These are phyloP conservation scores for Dendrocopos noguchii DNA, from an alignment of 2,113 vertebrate genomes.

Conservation along the genomic window DNA sequence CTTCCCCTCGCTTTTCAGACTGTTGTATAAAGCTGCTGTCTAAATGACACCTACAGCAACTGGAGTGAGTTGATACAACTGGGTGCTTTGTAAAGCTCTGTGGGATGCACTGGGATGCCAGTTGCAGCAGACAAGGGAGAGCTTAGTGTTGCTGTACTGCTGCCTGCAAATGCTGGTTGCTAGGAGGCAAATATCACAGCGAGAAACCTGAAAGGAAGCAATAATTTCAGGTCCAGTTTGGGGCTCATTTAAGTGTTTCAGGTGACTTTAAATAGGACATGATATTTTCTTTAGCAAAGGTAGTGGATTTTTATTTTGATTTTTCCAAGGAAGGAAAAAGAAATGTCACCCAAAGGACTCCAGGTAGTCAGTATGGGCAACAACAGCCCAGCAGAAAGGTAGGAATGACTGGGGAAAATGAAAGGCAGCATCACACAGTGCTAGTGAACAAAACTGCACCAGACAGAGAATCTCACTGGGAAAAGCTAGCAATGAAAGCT, in stretches of 20 bases:
- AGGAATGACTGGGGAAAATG: neutral
- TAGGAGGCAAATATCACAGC: conserved; percentile 13
- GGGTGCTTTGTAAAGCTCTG: conserved; percentile 7
- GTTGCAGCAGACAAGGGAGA: neutral
- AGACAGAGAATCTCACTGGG: neutral
- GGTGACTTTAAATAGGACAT: neutral
- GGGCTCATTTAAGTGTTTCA: neutral
- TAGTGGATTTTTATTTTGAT: neutral
- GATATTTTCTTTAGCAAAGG: neutral
- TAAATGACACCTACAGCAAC: neutral
- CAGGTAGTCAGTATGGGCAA: neutral
- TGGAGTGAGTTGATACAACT: neutral
- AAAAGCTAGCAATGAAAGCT: neutral
- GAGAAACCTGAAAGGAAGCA: conserved; percentile 20
- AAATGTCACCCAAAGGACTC: neutral
- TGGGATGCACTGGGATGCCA: neutral
- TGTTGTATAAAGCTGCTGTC: neutral
- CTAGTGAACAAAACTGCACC: neutral
- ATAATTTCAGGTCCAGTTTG: conserved; percentile 2
- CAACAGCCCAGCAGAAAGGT: neutral
- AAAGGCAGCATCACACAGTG: neutral
- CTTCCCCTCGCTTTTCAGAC: neutral
- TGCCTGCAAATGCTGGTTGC: conserved; percentile 6
- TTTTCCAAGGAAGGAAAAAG: neutral
- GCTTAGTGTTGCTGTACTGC: neutral